These are phyloP conservation scores for Caenorhabditis tropicalis DNA, from an alignment of 1,140 invertebrate genomes.

Conservation along the genomic window DNA sequence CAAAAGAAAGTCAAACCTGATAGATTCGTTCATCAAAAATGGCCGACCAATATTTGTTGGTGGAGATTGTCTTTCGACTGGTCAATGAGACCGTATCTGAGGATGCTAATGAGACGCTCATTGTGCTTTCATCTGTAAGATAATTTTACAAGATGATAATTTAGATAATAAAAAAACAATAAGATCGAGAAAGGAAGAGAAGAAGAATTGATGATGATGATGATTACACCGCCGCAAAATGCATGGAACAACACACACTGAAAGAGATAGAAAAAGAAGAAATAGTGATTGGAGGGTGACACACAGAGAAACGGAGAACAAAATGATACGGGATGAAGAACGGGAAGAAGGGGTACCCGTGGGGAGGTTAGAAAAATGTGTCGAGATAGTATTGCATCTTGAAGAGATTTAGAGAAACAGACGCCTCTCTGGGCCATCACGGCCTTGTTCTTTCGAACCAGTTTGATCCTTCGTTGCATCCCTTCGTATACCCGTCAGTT, in stretches of 20 bases:
- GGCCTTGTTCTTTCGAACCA: constrained; percentile 43
- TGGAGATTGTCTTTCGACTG: not conserved
- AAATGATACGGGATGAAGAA: constrained; percentile 33
- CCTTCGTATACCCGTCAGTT: not conserved
- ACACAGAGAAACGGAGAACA: not conserved
- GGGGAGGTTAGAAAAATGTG: not conserved
- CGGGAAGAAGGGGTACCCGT: constrained; percentile 4
- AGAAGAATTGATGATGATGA: constrained; percentile 15
- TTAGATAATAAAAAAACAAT: not conserved
- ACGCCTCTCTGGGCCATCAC: not conserved
- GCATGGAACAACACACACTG: constrained; percentile 25
- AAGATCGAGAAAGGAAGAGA: not conserved
- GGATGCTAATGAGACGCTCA: constrained; percentile 8
- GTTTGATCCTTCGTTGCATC: not conserved
- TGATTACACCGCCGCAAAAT: constrained; percentile 23
- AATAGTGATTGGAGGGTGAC: not conserved
- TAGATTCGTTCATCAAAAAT: constrained; percentile 36
- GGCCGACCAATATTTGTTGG: not conserved
- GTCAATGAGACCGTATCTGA: constrained; percentile 35
- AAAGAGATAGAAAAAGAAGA: not conserved
- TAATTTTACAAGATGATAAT: too few species aligned
- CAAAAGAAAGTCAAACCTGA: not conserved
- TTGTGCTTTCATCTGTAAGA: constrained; percentile 3
- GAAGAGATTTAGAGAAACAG: not conserved
- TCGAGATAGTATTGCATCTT: not conserved